A percentile compares a stretch with the other conserved stretches of the same genome.
These are phyloP conservation scores for Leptinotarsa haldemani DNA, from an alignment of 2,888 invertebrate species.

Conservation along the genomic window DNA sequence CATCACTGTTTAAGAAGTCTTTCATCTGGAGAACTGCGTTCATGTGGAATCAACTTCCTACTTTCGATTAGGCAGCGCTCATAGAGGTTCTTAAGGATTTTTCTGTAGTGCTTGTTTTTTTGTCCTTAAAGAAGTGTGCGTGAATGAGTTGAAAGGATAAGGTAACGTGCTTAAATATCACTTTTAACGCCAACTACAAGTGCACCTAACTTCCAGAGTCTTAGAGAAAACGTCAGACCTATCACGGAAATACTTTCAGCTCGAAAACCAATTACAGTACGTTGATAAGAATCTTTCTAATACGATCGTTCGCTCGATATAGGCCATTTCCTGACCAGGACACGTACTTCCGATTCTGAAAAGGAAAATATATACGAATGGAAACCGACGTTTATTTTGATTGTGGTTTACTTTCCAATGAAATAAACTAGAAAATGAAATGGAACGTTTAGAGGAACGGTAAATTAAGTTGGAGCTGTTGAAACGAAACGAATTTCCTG, in stretches of 20 bases:
- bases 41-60: too few species aligned
- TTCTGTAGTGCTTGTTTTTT: too few species aligned
- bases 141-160: too few species aligned
- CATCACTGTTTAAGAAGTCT: too few species aligned
- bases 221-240: not conserved
- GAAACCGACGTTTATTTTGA: slow-evolving; percentile 32
- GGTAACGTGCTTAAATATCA: too few species aligned
- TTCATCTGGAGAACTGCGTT: too few species aligned
- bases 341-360: slow-evolving; percentile 41
- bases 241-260: slow-evolving; percentile 18
- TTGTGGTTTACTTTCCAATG: slow-evolving; percentile 33
- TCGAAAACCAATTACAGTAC: slow-evolving; percentile 38
- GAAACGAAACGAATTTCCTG: not conserved
- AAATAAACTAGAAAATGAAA: slow-evolving; percentile 11
- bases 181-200: not conserved
- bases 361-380: slow-evolving; percentile 34
- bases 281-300: slow-evolving; percentile 38
- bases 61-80: too few species aligned
- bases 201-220: not conserved
- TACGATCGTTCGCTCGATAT: slow-evolving; percentile 38
- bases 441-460: not conserved
- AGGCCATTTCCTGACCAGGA: slow-evolving; percentile 41
- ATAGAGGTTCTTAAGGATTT: too few species aligned
- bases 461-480: not conserved
- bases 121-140: too few species aligned